A percentile compares a stretch with the other conserved stretches of the same genome.
Evolutionary conservation across 2,888 invertebrate species (phyloP).

Genomic region (Trachelus troglodyta): DNA sequence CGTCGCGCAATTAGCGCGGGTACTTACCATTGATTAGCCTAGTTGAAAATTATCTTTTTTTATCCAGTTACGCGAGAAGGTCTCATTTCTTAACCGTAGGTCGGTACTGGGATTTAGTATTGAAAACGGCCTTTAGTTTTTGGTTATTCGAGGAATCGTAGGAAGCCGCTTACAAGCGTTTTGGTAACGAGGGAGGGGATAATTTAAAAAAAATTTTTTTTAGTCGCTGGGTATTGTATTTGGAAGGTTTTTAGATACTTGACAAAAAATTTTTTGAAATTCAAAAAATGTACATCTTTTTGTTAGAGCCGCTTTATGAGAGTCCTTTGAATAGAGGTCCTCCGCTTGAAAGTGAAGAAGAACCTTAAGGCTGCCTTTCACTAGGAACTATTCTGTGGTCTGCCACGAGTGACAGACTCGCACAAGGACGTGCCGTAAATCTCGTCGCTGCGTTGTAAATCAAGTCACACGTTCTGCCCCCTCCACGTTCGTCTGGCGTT

Average conservation of each 20-base stretch:
- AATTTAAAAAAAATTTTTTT: no score
- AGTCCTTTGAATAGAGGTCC: neutral
- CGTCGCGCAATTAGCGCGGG: neutral
- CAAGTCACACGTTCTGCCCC: slow-evolving; percentile 20
- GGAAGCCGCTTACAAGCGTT: no score
- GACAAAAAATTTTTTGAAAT: neutral
- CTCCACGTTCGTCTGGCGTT: slow-evolving; percentile 11
- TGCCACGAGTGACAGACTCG: neutral
- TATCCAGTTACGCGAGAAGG: no score
- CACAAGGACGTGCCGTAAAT: slow-evolving; percentile 36
- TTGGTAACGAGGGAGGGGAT: no score
- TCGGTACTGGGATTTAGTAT: no score
- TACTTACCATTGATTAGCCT: neutral
- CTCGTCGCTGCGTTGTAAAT: slow-evolving; percentile 34
- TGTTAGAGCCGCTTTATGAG: neutral
- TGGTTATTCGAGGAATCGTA: neutral
- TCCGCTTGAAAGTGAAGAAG: neutral
- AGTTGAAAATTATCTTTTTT: neutral
- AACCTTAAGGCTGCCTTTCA: neutral
- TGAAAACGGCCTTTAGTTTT: no score
- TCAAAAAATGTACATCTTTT: neutral
- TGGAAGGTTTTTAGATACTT: no score
- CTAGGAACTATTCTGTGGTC: neutral
- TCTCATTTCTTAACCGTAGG: no score
- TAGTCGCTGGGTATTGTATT: no score